phyloP scores from a whole-genome alignment of 2,113 vertebrate species.

The Ascaphus truei region DNA sequence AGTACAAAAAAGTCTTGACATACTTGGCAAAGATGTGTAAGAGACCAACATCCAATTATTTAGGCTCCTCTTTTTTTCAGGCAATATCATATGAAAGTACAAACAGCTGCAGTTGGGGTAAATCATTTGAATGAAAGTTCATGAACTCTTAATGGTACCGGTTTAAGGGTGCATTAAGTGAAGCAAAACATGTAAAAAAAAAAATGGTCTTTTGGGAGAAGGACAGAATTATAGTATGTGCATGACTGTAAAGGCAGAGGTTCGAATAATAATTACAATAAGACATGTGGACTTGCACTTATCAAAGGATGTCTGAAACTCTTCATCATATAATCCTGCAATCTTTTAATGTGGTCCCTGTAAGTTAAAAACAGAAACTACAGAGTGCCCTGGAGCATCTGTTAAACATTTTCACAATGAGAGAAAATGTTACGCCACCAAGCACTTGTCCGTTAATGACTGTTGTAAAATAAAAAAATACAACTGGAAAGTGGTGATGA shows the following conservation, averaged over 20 bases:
- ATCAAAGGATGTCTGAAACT: too few relatives aligned
- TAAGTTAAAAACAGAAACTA: neutral
- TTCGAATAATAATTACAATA: too few relatives aligned
- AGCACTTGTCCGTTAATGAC: constrained; percentile 22
- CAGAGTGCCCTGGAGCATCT: neutral
- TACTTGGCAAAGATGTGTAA: neutral
- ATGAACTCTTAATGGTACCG: constrained; percentile 5
- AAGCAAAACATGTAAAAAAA: too few relatives aligned
- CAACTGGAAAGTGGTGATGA: constrained; percentile 5
- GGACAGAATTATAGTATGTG: too few relatives aligned
- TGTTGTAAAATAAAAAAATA: constrained; percentile 11
- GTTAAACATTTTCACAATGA: neutral
- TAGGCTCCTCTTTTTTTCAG: too few relatives aligned
- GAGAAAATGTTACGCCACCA: neutral
- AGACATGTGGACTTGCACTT: too few relatives aligned
- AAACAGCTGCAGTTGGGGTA: neutral
- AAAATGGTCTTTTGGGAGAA: too few relatives aligned
- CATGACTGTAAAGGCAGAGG: too few relatives aligned
- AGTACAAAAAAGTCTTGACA: neutral
- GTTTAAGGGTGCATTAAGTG: too few relatives aligned
- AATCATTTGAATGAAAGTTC: neutral
- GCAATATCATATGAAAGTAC: neutral
- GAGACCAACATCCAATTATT: neutral
- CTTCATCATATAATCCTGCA: too few relatives aligned
- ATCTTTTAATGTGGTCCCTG: too few relatives aligned